Percentiles rank a stretch among this genome's conserved stretches.
These are phyloP conservation scores for Hypercompe scribonia DNA, from an alignment of 2,888 invertebrate genomes.

Conservation along the genomic window DNA sequence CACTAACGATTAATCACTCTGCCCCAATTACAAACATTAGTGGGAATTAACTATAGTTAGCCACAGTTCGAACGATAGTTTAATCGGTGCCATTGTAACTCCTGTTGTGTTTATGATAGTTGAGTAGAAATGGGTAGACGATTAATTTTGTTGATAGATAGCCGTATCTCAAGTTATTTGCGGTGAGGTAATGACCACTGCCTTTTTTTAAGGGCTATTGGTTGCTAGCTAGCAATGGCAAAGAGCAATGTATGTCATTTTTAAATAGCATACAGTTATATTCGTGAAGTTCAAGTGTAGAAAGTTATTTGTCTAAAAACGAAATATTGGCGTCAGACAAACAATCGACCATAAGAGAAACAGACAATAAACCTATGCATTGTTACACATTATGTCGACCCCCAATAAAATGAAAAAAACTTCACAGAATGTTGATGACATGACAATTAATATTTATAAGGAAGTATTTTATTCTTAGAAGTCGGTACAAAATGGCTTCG, in stretches of 20 bases:
- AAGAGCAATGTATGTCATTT: too few species aligned
- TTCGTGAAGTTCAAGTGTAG: background rate
- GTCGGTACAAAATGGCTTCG: background rate
- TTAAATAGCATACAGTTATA: too few species aligned
- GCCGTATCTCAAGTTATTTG: background rate
- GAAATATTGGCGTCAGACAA: background rate
- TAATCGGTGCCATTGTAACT: conserved; percentile 29
- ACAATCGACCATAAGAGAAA: background rate
- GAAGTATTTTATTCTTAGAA: background rate
- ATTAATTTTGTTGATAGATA: conserved; percentile 19
- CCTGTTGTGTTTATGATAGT: conserved; percentile 22
- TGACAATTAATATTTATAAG: background rate
- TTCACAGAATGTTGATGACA: background rate
- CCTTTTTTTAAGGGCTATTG: background rate
- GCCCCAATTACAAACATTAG: conserved; percentile 55
- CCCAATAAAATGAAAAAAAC: background rate
- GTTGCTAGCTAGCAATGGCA: background rate
- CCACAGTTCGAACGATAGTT: conserved; percentile 55
- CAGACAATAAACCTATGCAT: background rate
- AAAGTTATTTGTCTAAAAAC: background rate
- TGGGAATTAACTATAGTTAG: conserved; percentile 52
- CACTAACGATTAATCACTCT: conserved; percentile 62
- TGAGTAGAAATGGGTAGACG: conserved; percentile 46
- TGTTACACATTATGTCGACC: background rate
- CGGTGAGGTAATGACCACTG: background rate